Base-by-base conservation (phyloP, 2,797 vertebrate species). In the Mormyrus hasselquistii region DNA sequence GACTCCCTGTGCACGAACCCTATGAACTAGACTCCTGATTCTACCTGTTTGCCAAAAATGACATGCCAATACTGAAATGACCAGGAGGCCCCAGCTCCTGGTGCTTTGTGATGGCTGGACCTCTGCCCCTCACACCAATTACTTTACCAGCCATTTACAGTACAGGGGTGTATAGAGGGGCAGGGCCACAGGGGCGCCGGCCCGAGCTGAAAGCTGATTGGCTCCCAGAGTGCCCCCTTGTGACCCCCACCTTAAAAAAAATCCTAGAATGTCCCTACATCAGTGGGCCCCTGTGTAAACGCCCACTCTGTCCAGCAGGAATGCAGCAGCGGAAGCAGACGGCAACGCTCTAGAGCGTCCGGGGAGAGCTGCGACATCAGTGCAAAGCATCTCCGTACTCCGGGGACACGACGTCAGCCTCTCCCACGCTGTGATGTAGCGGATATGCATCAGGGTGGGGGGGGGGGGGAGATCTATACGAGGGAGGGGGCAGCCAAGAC, bases 21-120 rank as follows among this genome's bases (percentile, higher is more conserved):
- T 49, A 47, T 84, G 82, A 65, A 19, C 22, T n/a, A 22, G 41
- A 47, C 22, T 89, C 82, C 79, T 86, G 82, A 52, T 82, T 49
- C 44, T 92, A 89, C 92, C 93, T 91, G 29, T 44, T 14, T 90
- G 88, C 87, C 88, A 16, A 47, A 90, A 89, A 4, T 0, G 10
- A 88, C 29, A 12, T 22, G 50, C n/a, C 14, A 87, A 52, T 4
- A 76, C 44, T 38, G 16, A 85, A 90, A 55, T 62, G 9, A 88
- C 41, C 29, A 25, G n/a, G 55, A 38, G 12, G 8, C 14, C 25
- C 88, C 55, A 59, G 41, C 79, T 10, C 41, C 12, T 44, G 53
- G 38, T 7, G 16, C 12, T 83, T 83, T 83, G 6, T 49, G 8
- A 22, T 49, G 76, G 47, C 41, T 25, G 44, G 41, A 84, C 82